A percentile compares a stretch with the other conserved stretches of the same genome.
Evolutionary conservation across 2,113 vertebrate genomes (phyloP).

Genomic region (Deroptyus accipitrinus): DNA sequence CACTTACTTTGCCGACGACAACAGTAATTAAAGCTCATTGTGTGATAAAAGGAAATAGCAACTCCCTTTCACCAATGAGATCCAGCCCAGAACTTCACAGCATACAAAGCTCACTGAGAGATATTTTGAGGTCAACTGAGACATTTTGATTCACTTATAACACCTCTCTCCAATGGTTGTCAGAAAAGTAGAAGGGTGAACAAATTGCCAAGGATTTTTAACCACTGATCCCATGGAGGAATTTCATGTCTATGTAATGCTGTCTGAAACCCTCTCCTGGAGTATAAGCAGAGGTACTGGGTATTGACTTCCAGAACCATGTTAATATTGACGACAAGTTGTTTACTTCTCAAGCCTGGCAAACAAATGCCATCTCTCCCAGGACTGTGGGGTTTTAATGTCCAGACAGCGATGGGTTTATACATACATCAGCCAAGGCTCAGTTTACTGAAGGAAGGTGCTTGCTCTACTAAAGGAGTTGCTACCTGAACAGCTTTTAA

Average conservation of each 20-base stretch:
- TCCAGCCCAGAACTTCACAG: background rate
- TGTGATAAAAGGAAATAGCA: background rate
- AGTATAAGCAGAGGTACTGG: background rate
- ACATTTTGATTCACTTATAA: background rate
- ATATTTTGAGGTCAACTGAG: background rate
- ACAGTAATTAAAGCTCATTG: background rate
- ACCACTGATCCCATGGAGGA: background rate
- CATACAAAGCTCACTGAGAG: fast-evolving
- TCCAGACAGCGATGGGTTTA: background rate
- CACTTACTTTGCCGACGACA: background rate
- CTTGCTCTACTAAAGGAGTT: background rate
- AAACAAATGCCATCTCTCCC: background rate
- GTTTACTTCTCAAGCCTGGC: background rate
- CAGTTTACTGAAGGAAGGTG: background rate
- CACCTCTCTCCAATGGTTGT: background rate
- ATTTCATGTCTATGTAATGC: background rate
- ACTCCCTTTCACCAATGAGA: background rate
- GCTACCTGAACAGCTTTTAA: background rate
- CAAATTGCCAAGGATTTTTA: background rate
- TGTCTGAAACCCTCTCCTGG: background rate
- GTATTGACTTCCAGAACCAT: background rate
- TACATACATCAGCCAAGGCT: background rate
- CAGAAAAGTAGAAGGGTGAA: background rate
- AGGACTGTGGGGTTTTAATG: background rate
- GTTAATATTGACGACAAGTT: background rate